Conservation (phyloP, 2,113 vertebrate species). For the Coryphaenoides rupestris region DNA sequence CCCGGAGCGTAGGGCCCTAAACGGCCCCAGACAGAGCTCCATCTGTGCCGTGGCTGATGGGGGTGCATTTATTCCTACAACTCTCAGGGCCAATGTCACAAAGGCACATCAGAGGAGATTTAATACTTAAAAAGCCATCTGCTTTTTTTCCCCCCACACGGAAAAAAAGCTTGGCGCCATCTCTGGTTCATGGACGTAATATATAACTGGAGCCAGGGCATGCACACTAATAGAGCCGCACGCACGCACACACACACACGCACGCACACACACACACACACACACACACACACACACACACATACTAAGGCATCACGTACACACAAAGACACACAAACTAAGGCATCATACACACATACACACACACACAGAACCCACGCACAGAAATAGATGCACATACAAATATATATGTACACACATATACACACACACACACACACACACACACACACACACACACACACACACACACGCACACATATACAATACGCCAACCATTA, state of each 20-base stretch:
- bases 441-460: slow-evolving; percentile 3
- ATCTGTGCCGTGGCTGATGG: neutral
- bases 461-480: neutral
- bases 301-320: slow-evolving; percentile 6
- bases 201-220: neutral
- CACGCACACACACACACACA: slow-evolving; percentile 6
- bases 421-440: too few relatives aligned
- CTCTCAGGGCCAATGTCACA: neutral
- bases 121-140: neutral
- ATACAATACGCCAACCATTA: neutral
- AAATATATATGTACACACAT: too few relatives aligned
- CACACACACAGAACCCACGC: neutral
- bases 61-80: neutral
- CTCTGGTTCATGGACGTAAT: too few relatives aligned
- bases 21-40: neutral
- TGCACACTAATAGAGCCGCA: neutral
- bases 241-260: neutral
- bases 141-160: neutral
- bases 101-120: slow-evolving; percentile 1
- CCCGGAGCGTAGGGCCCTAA: neutral
- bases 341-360: neutral
- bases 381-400: neutral
- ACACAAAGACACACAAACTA: neutral
- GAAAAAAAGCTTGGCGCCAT: too few relatives aligned
- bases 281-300: slow-evolving; percentile 9